A percentile compares a stretch with the other conserved stretches of the same genome.
Conservation (phyloP, 64 coral and sea anemone genomes). For the Trachythela sp. region DNA sequence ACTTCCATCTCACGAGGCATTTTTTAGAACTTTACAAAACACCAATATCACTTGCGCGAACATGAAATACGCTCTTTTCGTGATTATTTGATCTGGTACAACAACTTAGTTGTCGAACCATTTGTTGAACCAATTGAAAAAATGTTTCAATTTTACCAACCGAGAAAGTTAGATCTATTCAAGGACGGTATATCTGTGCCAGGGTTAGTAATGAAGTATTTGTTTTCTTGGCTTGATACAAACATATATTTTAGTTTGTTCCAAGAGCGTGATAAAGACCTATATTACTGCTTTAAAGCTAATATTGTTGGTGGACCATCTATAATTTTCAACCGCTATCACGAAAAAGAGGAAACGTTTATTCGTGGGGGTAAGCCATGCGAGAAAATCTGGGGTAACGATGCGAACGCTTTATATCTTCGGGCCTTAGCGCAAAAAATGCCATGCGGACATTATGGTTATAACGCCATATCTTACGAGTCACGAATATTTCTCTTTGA, state of each 20-base stretch:
- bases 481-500: too few relatives aligned
- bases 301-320: neutral
- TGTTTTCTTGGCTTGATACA: neutral
- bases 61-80: neutral
- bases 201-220: neutral
- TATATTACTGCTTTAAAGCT: neutral
- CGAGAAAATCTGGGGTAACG: neutral
- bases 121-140: neutral
- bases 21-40: constrained; percentile 8
- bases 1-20: neutral
- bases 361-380: neutral
- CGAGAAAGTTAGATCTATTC: neutral
- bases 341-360: constrained; percentile 3
- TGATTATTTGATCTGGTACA: neutral
- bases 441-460: neutral
- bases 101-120: neutral
- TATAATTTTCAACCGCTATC: neutral
- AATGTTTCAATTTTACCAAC: constrained; percentile 8
- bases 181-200: constrained; percentile 7
- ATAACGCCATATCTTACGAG: too few relatives aligned
- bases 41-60: neutral
- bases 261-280: neutral
- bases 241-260: neutral
- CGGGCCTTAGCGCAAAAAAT: neutral
- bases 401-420: neutral